These are phyloP conservation scores for Sphaeridia pumilis DNA, from an alignment of 2,888 invertebrate species.

Conservation along the genomic window DNA sequence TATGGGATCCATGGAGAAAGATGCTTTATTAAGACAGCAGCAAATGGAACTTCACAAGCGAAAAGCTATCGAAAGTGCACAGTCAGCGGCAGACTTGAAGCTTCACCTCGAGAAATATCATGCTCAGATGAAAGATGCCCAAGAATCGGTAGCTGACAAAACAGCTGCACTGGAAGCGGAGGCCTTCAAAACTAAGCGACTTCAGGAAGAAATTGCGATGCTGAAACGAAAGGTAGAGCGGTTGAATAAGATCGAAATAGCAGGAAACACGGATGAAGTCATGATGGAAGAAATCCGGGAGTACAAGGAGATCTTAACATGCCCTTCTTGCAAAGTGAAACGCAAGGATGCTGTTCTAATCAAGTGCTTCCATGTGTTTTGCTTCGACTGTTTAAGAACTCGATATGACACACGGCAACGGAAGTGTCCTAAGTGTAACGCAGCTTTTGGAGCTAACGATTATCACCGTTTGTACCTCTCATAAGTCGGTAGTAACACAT, in stretches of 20 bases:
- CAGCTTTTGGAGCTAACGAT: constrained; percentile 97
- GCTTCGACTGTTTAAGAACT: constrained; percentile 95
- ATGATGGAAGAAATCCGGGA: constrained; percentile 94
- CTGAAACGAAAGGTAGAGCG: constrained; percentile 84
- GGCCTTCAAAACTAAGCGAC: constrained; percentile 87
- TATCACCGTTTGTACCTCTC: constrained; percentile 93
- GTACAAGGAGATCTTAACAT: constrained; percentile 95
- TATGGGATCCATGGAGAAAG: constrained; percentile 85
- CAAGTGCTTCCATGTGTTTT: constrained; percentile 99
- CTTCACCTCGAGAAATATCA: constrained; percentile 95
- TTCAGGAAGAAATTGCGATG: constrained; percentile 91
- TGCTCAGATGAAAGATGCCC: constrained; percentile 94
- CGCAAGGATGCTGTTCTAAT: constrained; percentile 97
- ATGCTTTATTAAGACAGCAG: constrained; percentile 79
- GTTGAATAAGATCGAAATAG: constrained; percentile 94
- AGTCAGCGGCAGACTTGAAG: constrained; percentile 92
- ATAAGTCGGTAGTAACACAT: constrained; percentile 34
- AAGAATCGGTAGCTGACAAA: constrained; percentile 91
- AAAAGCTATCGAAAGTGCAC: constrained; percentile 94
- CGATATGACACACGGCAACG: constrained; percentile 95
- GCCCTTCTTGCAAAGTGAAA: constrained; percentile 96
- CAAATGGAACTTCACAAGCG: constrained; percentile 97
- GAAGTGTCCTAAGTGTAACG: constrained; percentile 99
- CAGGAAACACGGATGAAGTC: constrained; percentile 92
- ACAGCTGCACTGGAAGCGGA: constrained; percentile 91